These are phyloP conservation scores for Hydropsyche tenuis DNA, from an alignment of 1,140 invertebrate genomes.

Conservation along the genomic window DNA sequence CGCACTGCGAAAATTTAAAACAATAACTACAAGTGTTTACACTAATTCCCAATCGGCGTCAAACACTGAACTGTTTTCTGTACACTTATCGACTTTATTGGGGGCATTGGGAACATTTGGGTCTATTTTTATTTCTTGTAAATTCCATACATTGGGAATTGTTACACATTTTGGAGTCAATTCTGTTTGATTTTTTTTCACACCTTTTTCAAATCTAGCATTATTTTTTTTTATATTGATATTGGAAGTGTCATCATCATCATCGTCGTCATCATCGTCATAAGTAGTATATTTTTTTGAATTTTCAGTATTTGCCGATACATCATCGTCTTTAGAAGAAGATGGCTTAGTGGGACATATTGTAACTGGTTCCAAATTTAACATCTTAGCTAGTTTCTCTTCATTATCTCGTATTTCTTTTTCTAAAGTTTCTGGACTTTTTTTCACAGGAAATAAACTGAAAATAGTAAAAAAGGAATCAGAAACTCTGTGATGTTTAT, in stretches of 20 bases:
- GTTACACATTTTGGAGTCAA: conserved; percentile 43
- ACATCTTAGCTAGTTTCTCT: conserved; percentile 60
- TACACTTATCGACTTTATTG: conserved; percentile 4
- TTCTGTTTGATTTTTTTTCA: not conserved
- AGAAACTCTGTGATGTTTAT: not conserved
- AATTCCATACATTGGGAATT: conserved; percentile 48
- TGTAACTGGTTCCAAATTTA: conserved; percentile 59
- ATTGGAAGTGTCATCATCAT: conserved; percentile 1
- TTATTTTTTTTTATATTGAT: not conserved
- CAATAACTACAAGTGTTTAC: too few relatives aligned
- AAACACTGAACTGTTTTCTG: not conserved
- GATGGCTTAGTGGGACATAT: conserved; percentile 48
- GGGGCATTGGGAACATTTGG: not conserved
- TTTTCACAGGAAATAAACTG: conserved; percentile 36
- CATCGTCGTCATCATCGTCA: conserved; percentile 11
- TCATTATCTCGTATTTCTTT: conserved; percentile 60
- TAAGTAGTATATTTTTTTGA: not conserved
- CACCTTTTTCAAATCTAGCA: not conserved
- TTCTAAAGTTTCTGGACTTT: conserved; percentile 47
- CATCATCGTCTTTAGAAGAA: not conserved
- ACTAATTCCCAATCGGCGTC: conserved; percentile 39
- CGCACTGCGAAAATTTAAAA: too few relatives aligned
- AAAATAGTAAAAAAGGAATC: conserved; percentile 27
- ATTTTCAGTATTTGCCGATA: not conserved
- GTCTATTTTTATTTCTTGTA: conserved; percentile 47